A percentile compares a stretch with the other conserved stretches of the same genome.
Conservation (phyloP, 2,888 invertebrate species). For the Coleophora flavipennella region DNA sequence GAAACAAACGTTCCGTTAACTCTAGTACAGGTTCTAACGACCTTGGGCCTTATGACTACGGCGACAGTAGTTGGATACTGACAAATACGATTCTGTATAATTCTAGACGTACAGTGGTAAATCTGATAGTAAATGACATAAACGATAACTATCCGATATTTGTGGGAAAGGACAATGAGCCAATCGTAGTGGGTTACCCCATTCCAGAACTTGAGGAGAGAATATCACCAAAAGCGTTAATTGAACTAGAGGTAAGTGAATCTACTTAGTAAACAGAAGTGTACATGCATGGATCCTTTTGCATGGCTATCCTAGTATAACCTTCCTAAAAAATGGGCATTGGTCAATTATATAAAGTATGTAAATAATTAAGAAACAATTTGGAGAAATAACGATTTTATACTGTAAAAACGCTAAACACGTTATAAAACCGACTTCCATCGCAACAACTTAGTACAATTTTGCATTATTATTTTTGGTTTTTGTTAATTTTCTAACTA, state of each 20-base stretch:
- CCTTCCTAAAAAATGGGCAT: too few relatives aligned
- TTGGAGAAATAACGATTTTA: too few relatives aligned
- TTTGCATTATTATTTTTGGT: too few relatives aligned
- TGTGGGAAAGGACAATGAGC: slow-evolving; percentile 37
- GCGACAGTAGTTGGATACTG: slow-evolving; percentile 50
- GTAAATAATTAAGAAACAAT: too few relatives aligned
- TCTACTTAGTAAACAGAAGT: too few relatives aligned
- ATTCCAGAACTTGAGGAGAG: slow-evolving; percentile 39
- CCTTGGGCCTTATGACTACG: slow-evolving; percentile 46
- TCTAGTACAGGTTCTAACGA: slow-evolving; percentile 20
- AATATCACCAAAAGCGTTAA: slow-evolving; percentile 54
- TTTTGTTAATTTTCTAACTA: too few relatives aligned
- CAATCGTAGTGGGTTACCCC: slow-evolving; percentile 63
- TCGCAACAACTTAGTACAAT: too few relatives aligned
- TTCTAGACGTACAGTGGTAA: slow-evolving; percentile 49
- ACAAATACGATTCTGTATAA: slow-evolving; percentile 49
- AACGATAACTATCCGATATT: slow-evolving; percentile 69
- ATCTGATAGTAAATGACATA: slow-evolving; percentile 66
- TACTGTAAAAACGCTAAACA: too few relatives aligned
- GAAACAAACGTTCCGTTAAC: slow-evolving; percentile 36
- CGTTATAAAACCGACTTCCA: too few relatives aligned
- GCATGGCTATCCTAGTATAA: too few relatives aligned
- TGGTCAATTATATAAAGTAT: too few relatives aligned
- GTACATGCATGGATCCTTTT: too few relatives aligned
- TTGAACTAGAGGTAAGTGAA: slow-evolving; percentile 50